phyloP scores from a whole-genome alignment of 2,797 vertebrate genomes.

The Vultur gryphus region DNA sequence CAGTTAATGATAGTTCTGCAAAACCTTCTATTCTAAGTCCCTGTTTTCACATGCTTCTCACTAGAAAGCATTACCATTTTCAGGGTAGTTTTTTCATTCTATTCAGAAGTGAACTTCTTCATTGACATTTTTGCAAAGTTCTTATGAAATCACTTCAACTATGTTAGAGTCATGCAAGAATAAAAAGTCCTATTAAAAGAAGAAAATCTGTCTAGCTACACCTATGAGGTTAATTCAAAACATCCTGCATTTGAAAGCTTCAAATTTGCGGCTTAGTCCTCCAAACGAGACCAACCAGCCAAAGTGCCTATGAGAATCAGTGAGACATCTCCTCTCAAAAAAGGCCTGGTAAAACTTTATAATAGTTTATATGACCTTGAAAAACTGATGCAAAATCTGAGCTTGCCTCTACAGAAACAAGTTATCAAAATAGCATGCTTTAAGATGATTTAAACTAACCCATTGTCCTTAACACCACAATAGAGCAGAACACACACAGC shows the following conservation, averaged over 20 bases:
- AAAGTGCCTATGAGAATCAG: neutral
- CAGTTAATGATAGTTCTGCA: neutral
- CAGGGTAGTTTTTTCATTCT: neutral
- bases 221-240: neutral
- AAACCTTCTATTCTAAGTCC: neutral
- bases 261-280: neutral
- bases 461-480: slow-evolving; percentile 35
- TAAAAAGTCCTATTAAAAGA: neutral
- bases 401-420: neutral
- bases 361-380: neutral
- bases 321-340: neutral
- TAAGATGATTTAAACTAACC: slow-evolving; percentile 4
- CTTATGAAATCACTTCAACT: neutral
- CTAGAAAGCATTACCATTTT: neutral
- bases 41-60: neutral
- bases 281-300: neutral
- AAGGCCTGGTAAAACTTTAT: neutral
- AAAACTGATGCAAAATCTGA: neutral
- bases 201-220: neutral
- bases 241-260: neutral
- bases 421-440: neutral
- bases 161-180: neutral
- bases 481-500: neutral
- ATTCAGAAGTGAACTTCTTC: neutral
- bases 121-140: neutral